Conservation (phyloP, 2,888 invertebrate species). For the Mesoligia furuncula region DNA sequence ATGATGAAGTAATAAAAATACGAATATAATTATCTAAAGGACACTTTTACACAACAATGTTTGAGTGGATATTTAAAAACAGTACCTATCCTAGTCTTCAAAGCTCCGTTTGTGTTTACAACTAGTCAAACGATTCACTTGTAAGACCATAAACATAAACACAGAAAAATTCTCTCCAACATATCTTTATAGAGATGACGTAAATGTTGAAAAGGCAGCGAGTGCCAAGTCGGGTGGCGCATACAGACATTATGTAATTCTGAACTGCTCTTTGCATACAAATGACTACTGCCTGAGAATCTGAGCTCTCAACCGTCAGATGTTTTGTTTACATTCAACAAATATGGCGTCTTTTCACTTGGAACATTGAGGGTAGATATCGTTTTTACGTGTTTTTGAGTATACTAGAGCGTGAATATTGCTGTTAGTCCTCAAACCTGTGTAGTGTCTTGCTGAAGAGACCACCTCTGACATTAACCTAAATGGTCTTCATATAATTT, state of each 20-base stretch:
- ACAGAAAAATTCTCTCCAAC: not conserved
- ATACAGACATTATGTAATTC: conserved; percentile 44
- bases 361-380: conserved; percentile 1
- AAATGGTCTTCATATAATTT: not conserved
- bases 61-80: not conserved
- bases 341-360: conserved; percentile 23
- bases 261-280: conserved; percentile 40
- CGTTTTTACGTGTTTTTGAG: not conserved
- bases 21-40: not conserved
- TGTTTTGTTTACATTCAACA: conserved; percentile 20
- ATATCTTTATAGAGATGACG: conserved; percentile 10
- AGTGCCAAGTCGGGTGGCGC: conserved; percentile 32
- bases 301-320: conserved; percentile 8
- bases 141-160: not conserved
- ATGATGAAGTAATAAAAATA: not conserved
- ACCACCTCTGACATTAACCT: not conserved
- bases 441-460: not conserved
- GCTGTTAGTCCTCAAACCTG: not conserved
- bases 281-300: conserved; percentile 29
- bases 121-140: not conserved
- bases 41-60: not conserved
- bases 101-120: not conserved
- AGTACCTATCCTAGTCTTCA: too few species aligned
- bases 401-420: not conserved
- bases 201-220: conserved; percentile 34